Evolutionary conservation across 2,888 invertebrate species (phyloP).

Genomic region (Euzetes globulus): DNA sequence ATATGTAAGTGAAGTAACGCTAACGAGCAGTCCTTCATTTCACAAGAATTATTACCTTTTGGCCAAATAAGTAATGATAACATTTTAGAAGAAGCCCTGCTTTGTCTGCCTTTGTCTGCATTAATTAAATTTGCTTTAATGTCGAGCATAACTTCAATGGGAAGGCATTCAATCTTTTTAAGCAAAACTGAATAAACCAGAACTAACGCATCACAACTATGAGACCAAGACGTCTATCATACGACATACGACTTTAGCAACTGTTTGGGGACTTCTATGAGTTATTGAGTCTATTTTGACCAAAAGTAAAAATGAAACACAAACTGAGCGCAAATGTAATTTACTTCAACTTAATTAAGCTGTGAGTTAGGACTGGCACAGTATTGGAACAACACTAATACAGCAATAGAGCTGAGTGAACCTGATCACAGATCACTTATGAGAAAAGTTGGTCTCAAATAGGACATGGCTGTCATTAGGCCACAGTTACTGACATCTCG

Average conservation of each 20-base stretch:
- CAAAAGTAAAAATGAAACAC: constrained; percentile 16
- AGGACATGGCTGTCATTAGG: not conserved
- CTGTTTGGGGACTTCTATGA: constrained; percentile 12
- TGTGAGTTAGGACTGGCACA: not conserved
- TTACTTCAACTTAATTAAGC: constrained; percentile 27
- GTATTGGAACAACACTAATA: no score
- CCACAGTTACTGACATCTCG: not conserved
- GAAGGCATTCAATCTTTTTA: not conserved
- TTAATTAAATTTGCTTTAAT: constrained; percentile 28
- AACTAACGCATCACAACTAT: constrained; percentile 2
- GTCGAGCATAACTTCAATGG: constrained; percentile 10
- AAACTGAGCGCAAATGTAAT: constrained; percentile 23
- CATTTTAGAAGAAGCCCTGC: constrained; percentile 18
- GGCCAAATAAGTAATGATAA: constrained; percentile 25
- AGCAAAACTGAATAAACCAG: constrained; percentile 3
- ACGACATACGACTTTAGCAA: constrained; percentile 9
- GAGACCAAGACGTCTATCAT: constrained; percentile 17
- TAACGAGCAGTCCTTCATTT: constrained; percentile 25
- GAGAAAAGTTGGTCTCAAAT: not conserved
- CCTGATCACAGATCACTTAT: not conserved
- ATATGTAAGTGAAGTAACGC: not conserved
- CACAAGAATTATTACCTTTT: constrained; percentile 20
- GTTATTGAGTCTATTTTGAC: not conserved
- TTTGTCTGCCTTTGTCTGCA: constrained; percentile 19
- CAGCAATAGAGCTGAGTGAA: not conserved